These are phyloP conservation scores for Cyprinodon variegatus DNA, from an alignment of 2,113 vertebrate species.

Conservation along the genomic window DNA sequence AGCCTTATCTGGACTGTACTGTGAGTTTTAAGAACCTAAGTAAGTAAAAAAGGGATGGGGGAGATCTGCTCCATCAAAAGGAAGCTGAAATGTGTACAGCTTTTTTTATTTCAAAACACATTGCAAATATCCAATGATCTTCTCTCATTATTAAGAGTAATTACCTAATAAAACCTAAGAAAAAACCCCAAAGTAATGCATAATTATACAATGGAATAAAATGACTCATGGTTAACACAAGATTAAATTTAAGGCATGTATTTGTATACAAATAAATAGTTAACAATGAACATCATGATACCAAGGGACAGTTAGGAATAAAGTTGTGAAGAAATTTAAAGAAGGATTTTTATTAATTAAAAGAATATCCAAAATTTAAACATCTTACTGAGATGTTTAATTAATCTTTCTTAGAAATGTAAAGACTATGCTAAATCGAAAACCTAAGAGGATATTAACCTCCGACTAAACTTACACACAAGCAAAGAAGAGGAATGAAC, in stretches of 20 bases:
- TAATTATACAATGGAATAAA: neutral
- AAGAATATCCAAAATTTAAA: neutral
- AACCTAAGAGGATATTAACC: neutral
- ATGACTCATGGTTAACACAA: neutral
- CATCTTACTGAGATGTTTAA: neutral
- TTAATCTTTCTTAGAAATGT: neutral
- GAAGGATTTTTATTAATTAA: neutral
- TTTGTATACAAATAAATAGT: neutral
- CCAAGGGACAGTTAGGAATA: neutral
- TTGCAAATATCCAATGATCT: neutral
- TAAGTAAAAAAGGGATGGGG: neutral
- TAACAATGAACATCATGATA: neutral
- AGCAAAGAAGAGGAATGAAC: neutral
- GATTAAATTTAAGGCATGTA: neutral
- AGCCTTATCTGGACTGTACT: slow-evolving; percentile 8
- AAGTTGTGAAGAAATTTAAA: neutral
- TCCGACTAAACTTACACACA: neutral
- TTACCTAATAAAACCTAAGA: neutral
- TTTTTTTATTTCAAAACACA: neutral
- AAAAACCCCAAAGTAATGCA: neutral
- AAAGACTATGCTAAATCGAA: neutral
- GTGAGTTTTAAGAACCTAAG: neutral
- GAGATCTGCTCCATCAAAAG: slow-evolving; percentile 5
- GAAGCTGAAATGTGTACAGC: neutral
- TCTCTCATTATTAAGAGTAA: neutral